Base-by-base conservation (phyloP, 2,797 vertebrate species). In the Paguma larvata region DNA sequence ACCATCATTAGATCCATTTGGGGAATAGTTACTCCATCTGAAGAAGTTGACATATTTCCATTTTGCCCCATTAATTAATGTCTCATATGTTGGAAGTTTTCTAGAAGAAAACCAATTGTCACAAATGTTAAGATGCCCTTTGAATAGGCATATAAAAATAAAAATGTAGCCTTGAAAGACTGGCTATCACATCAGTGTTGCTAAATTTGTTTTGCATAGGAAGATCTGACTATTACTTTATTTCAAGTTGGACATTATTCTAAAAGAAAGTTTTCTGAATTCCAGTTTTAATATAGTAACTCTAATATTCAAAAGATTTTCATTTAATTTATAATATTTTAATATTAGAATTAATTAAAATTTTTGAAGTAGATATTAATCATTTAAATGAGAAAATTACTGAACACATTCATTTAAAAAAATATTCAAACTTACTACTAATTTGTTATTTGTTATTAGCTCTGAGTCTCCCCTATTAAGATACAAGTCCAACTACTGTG, bases 301-400 rank as follows among this genome's bases (percentile, higher is more conserved):
- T 94, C 25, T 70, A 92, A 75, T 91, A 80, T 83, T 51, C 65
- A 21, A 23, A 70, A 94, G 67, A 4, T 11, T 91, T 93, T 63
- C 48, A 9, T 21, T 68, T 15, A 15, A 13, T 68, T 21, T 56
- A 89, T 25, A 89, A 38, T 78, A 48, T 19, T 85, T 87, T 96
- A 95, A 21, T 94, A 85, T 70, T 67, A 59, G 27, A 85, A 32
- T 90, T 95, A 75, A 96, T 92, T 94, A 91, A 87, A 85, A 92
- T 32, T 13, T 92, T 41, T 53, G 4, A 51, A 91, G 30, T 62
- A 3, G 46, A 85, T 97, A 85, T 91, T 97, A 80, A 15, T 93
- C 59, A 44, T 94, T 32, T 70, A 82, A 96, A 94, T 97, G 18
- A 94, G 2, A 18, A 92, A 97, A 93, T 53, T 44, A 2, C 21